Base-by-base conservation (phyloP, 1,140 invertebrate species). In the Heliconius himera region DNA sequence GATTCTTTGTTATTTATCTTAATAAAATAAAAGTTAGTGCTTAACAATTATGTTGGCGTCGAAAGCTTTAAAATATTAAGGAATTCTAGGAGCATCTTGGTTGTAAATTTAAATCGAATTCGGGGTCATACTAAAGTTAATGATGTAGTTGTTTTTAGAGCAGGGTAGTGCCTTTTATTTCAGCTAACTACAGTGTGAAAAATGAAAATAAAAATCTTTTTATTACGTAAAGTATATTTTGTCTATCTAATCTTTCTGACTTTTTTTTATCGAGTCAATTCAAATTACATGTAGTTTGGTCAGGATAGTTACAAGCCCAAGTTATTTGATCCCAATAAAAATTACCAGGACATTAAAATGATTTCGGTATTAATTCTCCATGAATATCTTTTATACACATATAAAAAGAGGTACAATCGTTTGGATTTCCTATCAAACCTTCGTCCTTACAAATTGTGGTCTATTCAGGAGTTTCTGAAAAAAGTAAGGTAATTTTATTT, bases 261-360 rank as follows among this genome's bases (percentile, higher is more conserved):
- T 56, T 56, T 56, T 56, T 56, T 22, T n/a, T 3, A 56, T 22
- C 20, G 9, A 9, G n/a, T 56, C n/a, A 56, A 56, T 9, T 1
- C 54, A 22, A 56, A 56, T 22, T 56, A 22, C 54, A 56, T n/a
- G n/a, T 20, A 22, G 54, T 56, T 56, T 56, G 54, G 3, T 76
- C 41, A 8, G 70, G 77, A 73, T 87, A 87, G 46, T 85, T 87
- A 60, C 86, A 87, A 26, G 46, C 71, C 3, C 74, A 38, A 18
- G 80, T 77, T 11, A 46, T 46, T 13, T 82, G 78, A 46, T 87
- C 86, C 86, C 86, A 87, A 56, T 83, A 81, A 5, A 84, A 75
- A 33, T 83, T 82, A 3, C 54, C 73, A 3, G 86, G 83, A 66
- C 86, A 87, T 36, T 82, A 49, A 22, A 85, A 82, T 18, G 82